Percentiles rank a stretch among this genome's conserved stretches.
phyloP scores from a whole-genome alignment of 2,113 vertebrate genomes.

The Lampris megalopsis region DNA sequence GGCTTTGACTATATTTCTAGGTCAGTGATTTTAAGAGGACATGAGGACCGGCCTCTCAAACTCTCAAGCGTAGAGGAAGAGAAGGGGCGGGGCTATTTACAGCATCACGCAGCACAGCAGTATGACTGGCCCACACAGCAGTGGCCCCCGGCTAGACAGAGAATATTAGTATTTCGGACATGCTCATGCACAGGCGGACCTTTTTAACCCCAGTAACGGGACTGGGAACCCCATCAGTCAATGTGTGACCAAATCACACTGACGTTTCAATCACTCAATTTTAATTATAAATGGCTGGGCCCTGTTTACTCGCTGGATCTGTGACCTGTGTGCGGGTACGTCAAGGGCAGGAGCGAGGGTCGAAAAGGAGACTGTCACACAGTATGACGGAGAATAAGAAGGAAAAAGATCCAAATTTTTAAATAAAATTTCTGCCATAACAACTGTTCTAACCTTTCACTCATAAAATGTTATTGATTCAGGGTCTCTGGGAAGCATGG shows the following conservation, averaged over 20 bases:
- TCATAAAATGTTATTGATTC: no score
- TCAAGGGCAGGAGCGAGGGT: not conserved
- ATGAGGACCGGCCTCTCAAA: conserved; percentile 20
- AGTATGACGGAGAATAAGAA: not conserved
- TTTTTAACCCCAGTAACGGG: conserved; percentile 21
- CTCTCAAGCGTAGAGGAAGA: conserved; percentile 1
- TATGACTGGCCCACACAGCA: conserved; percentile 28
- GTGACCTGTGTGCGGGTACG: conserved; percentile 1
- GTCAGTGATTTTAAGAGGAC: conserved; percentile 30
- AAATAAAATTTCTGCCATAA: no score
- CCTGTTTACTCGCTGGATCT: conserved; percentile 10
- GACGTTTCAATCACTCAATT: conserved; percentile 41
- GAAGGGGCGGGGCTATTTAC: not conserved
- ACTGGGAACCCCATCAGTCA: conserved; percentile 26
- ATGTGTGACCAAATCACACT: conserved; percentile 46
- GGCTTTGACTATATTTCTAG: conserved; percentile 23
- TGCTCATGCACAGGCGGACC: conserved; percentile 30
- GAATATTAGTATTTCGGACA: conserved; percentile 25
- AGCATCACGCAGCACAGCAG: conserved; percentile 36
- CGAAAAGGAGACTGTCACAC: not conserved
- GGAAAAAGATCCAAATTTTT: not conserved
- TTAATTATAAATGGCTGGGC: conserved; percentile 15
- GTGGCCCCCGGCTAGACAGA: conserved; percentile 39
- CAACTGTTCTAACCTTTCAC: no score
- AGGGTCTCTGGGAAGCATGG: no score